Evolutionary conservation across 64 coral and sea anemone species (phyloP), one percentile per base, ranked within the genome.

Genomic region (Montipora capricornis): DNA sequence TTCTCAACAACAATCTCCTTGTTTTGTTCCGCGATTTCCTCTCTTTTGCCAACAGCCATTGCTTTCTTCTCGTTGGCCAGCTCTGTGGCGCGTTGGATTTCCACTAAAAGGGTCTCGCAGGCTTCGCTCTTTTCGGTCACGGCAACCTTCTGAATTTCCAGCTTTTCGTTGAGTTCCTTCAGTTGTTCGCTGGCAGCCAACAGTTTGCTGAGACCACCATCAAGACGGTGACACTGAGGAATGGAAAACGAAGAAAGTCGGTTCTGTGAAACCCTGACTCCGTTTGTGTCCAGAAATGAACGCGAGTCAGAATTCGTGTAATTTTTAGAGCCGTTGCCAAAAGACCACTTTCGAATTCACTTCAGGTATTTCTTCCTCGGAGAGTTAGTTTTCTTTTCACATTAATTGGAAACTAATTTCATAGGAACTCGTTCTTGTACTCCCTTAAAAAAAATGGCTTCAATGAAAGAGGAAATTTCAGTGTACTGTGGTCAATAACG

Each of bases 51-150:
- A 4, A 94, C 68, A 4, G 98, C 98, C 86, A 99, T 79, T 66
- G 96, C 95, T 90, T 99, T 96, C 75, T 99, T 99, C 67, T 99
- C 98, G 84, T 92, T 99, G 13, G 98, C 98, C 45, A 87, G 89
- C 75, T 84, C 90, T 2, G 98, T 99, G 9, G 95, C 95, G 37
- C 90, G 88, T 10, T 96, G 84, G 57, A 99, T 99, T 75, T 99
- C 98, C 0, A 92, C 89, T 4, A 99, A 79, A 9, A 99, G 78
- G 20, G 61, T 99, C 89, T 99, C 98, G 47, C 98, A 99, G 12
- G 98, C 98, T 87, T 99, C 95, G 57, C 91, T 99, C 75, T 99
- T 99, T 76, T 99, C 98, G 2, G 98, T 99, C 50, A 99, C 98
- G 19, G 98, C 98, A 20, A 99, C 87, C 68, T 99, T 99, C 79